Conservation (phyloP, 2,888 invertebrate species). For the Eilema depressum region DNA sequence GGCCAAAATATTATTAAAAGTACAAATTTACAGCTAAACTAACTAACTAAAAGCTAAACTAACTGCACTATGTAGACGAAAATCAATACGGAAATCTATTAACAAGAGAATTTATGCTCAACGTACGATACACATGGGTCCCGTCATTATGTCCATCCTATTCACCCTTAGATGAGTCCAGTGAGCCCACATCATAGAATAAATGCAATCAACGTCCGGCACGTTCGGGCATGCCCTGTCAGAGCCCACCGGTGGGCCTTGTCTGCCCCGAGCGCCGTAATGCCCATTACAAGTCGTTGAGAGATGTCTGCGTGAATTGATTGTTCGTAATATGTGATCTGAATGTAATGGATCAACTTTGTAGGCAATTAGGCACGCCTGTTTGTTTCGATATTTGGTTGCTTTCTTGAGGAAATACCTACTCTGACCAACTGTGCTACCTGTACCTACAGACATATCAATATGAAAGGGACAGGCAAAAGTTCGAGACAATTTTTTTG, state of each 20-base stretch:
- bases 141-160: slow-evolving; percentile 42
- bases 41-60: too few species aligned
- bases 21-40: too few species aligned
- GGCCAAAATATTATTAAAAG: too few species aligned
- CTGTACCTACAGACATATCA: too few species aligned
- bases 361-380: not conserved
- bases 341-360: slow-evolving; percentile 28
- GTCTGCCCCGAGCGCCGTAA: slow-evolving; percentile 47
- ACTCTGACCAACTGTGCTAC: too few species aligned
- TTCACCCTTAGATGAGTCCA: slow-evolving; percentile 35
- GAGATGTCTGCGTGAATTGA: slow-evolving; percentile 60
- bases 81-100: not conserved
- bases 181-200: slow-evolving; percentile 56
- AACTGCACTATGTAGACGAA: not conserved
- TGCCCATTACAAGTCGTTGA: slow-evolving; percentile 61
- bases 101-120: slow-evolving; percentile 45
- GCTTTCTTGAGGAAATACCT: too few species aligned
- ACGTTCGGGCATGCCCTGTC: slow-evolving; percentile 60
- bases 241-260: slow-evolving; percentile 52
- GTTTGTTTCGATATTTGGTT: not conserved
- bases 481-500: too few species aligned
- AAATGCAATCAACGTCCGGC: slow-evolving; percentile 65
- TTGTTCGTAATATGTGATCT: slow-evolving; percentile 56
- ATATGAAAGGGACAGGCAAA: too few species aligned
- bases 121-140: slow-evolving; percentile 35